These are phyloP conservation scores for Sebastes minor DNA, from an alignment of 2,797 vertebrate genomes.

Conservation along the genomic window DNA sequence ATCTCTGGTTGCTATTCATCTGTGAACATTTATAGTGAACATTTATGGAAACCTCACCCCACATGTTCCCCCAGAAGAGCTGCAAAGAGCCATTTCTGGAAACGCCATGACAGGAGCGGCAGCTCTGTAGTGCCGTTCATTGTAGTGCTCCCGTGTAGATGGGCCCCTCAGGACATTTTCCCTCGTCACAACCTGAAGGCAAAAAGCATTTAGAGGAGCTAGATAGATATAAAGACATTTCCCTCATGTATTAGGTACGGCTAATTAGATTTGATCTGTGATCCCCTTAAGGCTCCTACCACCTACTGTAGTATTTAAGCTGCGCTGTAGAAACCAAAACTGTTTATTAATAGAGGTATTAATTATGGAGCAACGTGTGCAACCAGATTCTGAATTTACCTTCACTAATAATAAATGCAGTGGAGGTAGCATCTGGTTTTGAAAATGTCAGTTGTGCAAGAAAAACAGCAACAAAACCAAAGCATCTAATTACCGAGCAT, in stretches of 20 bases:
- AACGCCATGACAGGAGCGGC: slow-evolving; percentile 31
- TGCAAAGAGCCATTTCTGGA: slow-evolving; percentile 51
- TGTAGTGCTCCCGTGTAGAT: slow-evolving; percentile 26
- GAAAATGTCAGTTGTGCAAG: slow-evolving; percentile 15
- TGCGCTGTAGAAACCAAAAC: slow-evolving; percentile 33
- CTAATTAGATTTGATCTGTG: slow-evolving; percentile 79
- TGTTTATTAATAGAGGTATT: slow-evolving; percentile 66
- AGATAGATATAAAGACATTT: slow-evolving; percentile 73
- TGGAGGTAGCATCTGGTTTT: neutral
- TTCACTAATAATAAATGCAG: slow-evolving; percentile 6
- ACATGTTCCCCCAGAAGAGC: slow-evolving; percentile 24
- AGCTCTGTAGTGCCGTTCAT: slow-evolving; percentile 20
- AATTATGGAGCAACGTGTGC: slow-evolving; percentile 41
- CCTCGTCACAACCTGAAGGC: slow-evolving; percentile 58
- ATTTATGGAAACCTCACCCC: slow-evolving; percentile 24
- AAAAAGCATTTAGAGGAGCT: slow-evolving; percentile 64
- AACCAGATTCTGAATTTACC: slow-evolving; percentile 30
- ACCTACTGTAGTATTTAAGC: slow-evolving; percentile 61
- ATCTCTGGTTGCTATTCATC: slow-evolving; percentile 30
- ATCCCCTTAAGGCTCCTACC: slow-evolving; percentile 57
- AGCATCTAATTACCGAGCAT: slow-evolving; percentile 6
- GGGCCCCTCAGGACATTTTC: slow-evolving; percentile 52
- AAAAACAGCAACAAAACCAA: slow-evolving; percentile 7
- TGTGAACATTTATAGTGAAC: slow-evolving; percentile 21
- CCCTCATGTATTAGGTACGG: slow-evolving; percentile 60